Base-by-base conservation (phyloP, 2,888 invertebrate genomes). In the Eristalis tenax region DNA sequence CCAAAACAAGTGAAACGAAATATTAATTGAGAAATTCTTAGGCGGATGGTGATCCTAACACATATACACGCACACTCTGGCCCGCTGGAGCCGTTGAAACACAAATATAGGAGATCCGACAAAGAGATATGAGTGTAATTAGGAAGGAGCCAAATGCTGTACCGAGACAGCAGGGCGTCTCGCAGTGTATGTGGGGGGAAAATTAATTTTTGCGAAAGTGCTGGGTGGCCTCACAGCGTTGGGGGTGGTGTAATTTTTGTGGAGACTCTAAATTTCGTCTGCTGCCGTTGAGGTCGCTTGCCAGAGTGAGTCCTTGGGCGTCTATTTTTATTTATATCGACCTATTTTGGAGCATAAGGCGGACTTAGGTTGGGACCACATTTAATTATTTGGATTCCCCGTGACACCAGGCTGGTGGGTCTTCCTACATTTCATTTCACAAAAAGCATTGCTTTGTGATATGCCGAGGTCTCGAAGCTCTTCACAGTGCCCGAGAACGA, bases 361-460 rank as follows among this genome's bases (percentile, higher is more conserved):
- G 35, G 73, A 64, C 28, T 61, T 66, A 32, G 61, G 40, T 50
- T 11, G 40, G 38, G 22, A 76, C 74, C 69, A 38, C 80, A 84
- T 79, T 80, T 84, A 84, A 84, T 84, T 84, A 84, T 80, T 23
- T 63, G 28, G 38, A 79, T 83, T 74, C 79, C 79, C 79, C 83
- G 64, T 64, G 83, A 59, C 78, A 73, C 23, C 38, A n/a, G 59
- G 32, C 38, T 77, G 32, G 23, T 28, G 26, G 15, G 22, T 61
- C 73, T 73, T 68, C 63, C 15, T 73, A n/a, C 59, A 69, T 70
- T 68, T 78, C 64, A 74, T 83, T 74, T 83, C 10, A 63, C 69
- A 74, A 75, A 50, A 66, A 79, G 83, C 75, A 66, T 75, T 74
- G 50, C 74, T 65, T 65, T 65, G 79, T 70, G 64, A 13, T 4